Evolutionary conservation across 2,113 vertebrate genomes (phyloP).

Genomic region (Pygoscelis adeliae): DNA sequence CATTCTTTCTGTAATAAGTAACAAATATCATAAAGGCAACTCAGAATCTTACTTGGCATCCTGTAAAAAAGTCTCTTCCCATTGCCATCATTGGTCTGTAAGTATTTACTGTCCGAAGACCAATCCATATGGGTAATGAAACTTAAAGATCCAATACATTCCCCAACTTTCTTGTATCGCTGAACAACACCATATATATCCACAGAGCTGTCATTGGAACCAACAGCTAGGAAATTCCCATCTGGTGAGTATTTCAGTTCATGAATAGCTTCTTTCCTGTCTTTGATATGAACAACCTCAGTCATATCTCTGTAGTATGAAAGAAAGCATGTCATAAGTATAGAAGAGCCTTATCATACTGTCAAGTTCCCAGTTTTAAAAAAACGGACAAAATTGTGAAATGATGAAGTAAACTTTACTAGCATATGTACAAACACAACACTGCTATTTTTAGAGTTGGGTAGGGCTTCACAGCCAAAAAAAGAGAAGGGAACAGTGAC

Average conservation of each 20-base stretch:
- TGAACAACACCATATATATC: conserved; percentile 95
- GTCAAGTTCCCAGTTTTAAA: background rate
- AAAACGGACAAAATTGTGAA: background rate
- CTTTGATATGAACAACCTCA: conserved; percentile 98
- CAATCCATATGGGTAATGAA: conserved; percentile 99
- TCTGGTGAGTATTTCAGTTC: conserved; percentile 98
- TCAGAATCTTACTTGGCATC: conserved; percentile 89
- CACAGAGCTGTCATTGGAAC: conserved; percentile 94
- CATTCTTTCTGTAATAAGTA: background rate
- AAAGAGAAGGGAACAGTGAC: background rate
- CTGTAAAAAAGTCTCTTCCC: conserved; percentile 92
- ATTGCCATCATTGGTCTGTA: conserved; percentile 95
- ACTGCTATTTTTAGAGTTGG: background rate
- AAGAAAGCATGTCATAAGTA: conserved; percentile 58
- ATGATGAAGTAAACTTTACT: background rate
- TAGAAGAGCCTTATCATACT: background rate
- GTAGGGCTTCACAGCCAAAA: background rate
- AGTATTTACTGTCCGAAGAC: conserved; percentile 93
- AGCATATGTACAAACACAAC: background rate
- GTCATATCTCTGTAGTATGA: conserved; percentile 92
- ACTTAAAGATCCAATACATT: conserved; percentile 89
- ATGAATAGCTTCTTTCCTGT: conserved; percentile 97
- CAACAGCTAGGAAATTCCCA: conserved; percentile 92
- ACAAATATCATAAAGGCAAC: background rate
- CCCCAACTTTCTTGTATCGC: conserved; percentile 93